Evolutionary conservation across 2,113 vertebrate species (phyloP).

Genomic region (Sinocyclocheilus anophthalmus): DNA sequence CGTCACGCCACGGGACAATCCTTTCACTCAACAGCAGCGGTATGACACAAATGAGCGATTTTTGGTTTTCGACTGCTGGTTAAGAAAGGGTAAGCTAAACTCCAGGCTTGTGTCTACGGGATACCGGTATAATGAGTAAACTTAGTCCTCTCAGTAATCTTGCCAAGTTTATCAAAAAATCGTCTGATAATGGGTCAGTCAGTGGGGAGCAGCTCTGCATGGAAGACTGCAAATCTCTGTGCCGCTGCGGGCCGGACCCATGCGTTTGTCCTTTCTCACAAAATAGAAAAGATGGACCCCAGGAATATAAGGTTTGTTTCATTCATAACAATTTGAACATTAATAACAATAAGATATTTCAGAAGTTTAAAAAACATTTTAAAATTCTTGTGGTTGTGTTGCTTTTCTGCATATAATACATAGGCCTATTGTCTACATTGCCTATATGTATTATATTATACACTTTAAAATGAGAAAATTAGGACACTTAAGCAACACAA

Average conservation of each 20-base stretch:
- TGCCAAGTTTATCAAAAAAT: constrained; percentile 23
- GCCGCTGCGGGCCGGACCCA: constrained; percentile 15
- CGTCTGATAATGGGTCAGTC: constrained; percentile 9
- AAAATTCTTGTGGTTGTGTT: too few relatives aligned
- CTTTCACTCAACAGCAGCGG: not conserved
- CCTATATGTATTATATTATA: too few relatives aligned
- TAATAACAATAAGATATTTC: not conserved
- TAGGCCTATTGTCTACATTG: too few relatives aligned
- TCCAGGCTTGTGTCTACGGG: not conserved
- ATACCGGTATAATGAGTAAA: constrained; percentile 47
- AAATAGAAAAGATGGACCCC: constrained; percentile 13
- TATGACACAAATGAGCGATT: not conserved
- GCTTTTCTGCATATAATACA: too few relatives aligned
- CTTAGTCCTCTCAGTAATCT: constrained; percentile 33
- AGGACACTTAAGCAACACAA: too few relatives aligned
- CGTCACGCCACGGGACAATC: not conserved
- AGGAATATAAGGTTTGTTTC: constrained; percentile 46
- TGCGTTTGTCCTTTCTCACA: not conserved
- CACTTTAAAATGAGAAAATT: too few relatives aligned
- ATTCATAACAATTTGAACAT: not conserved
- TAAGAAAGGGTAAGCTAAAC: not conserved
- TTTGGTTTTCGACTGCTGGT: not conserved
- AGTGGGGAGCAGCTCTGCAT: constrained; percentile 51
- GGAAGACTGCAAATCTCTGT: constrained; percentile 40
- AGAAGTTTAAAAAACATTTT: not conserved